Evolutionary conservation across 1,140 invertebrate species (phyloP).

Genomic region (Drosophila leontia): DNA sequence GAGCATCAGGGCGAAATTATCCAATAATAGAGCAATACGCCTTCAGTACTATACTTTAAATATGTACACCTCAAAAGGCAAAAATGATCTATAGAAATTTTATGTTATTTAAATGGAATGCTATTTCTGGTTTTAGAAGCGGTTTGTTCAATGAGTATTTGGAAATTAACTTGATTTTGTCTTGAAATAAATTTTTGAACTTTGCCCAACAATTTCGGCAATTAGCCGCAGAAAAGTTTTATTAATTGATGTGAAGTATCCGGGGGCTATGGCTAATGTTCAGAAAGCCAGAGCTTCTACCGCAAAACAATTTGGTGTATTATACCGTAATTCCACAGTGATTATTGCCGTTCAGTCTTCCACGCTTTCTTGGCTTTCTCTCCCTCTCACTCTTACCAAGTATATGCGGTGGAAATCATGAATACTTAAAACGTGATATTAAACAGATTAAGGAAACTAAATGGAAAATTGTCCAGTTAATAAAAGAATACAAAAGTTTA

Average conservation of each 20-base stretch:
- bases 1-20: neutral
- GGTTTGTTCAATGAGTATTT: conserved; percentile 23
- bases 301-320: conserved; percentile 34
- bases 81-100: neutral
- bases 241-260: conserved; percentile 45
- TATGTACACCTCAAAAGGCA: too few relatives aligned
- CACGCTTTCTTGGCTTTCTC: conserved; percentile 66
- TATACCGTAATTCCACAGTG: conserved; percentile 56
- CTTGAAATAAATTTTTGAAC: conserved; percentile 11
- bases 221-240: conserved; percentile 48
- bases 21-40: neutral
- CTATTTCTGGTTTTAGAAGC: conserved; percentile 19
- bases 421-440: too few relatives aligned
- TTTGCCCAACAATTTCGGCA: conserved; percentile 35
- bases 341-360: conserved; percentile 63
- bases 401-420: neutral
- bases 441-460: neutral
- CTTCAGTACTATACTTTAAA: too few relatives aligned
- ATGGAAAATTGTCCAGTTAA: neutral
- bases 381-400: neutral
- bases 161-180: conserved; percentile 8
- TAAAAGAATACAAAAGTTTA: neutral
- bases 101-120: conserved; percentile 2
- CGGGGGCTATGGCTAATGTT: conserved; percentile 38
- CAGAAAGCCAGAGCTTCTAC: conserved; percentile 36